A percentile compares a stretch with the other conserved stretches of the same genome.
These are phyloP conservation scores for Tetragonula clypearis DNA, from an alignment of 1,140 invertebrate species.

Conservation along the genomic window DNA sequence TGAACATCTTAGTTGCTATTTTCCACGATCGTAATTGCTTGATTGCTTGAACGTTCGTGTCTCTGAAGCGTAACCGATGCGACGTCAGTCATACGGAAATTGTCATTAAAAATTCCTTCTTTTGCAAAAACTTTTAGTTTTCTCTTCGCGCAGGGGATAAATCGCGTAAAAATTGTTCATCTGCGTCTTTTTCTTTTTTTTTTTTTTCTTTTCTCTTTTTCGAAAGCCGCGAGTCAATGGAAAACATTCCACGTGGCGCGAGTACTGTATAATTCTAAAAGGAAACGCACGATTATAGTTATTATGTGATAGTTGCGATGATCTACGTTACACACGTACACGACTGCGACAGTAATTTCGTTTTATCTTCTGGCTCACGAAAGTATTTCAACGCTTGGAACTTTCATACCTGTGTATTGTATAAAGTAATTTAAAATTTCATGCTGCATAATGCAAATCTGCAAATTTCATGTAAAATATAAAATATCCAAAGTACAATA, in stretches of 20 bases:
- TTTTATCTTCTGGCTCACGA: neutral
- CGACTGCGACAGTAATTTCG: neutral
- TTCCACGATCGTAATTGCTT: slow-evolving; percentile 10
- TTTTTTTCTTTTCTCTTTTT: too few species aligned
- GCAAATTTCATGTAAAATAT: too few species aligned
- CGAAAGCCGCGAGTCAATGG: neutral
- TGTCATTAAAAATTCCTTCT: neutral
- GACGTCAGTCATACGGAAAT: neutral
- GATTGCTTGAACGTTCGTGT: neutral
- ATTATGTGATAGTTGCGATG: slow-evolving; percentile 21
- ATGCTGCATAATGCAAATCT: too few species aligned
- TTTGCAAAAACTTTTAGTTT: neutral
- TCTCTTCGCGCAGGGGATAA: too few species aligned
- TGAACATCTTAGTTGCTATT: neutral
- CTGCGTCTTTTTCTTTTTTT: too few species aligned
- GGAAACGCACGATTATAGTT: slow-evolving; percentile 40
- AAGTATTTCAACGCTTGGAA: neutral
- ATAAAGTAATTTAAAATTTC: too few species aligned
- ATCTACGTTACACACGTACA: slow-evolving; percentile 10
- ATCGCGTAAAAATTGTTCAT: too few species aligned
- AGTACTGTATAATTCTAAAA: neutral
- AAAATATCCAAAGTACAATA: too few species aligned
- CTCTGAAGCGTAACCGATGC: slow-evolving; percentile 21
- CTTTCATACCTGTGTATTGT: too few species aligned
- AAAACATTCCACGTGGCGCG: neutral